A percentile compares a stretch with the other conserved stretches of the same genome.
Evolutionary conservation across 2,888 invertebrate species (phyloP).

Genomic region (Baronia brevicornis): DNA sequence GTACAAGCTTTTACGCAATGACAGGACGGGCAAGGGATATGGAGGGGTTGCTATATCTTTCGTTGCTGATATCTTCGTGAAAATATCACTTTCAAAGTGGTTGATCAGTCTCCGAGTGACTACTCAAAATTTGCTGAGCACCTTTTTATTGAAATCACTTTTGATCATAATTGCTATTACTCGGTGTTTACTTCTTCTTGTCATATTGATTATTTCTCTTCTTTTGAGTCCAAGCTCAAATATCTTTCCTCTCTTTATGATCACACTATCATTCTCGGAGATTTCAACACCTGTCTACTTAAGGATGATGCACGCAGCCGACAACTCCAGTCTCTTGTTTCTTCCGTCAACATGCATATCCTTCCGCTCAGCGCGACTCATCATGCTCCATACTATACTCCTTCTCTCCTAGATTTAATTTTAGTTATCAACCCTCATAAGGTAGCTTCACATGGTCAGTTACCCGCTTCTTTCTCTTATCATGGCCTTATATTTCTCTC

Average conservation of each 20-base stretch:
- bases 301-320: not conserved
- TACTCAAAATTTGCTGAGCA: not conserved
- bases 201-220: slow-evolving; percentile 7
- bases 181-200: slow-evolving; percentile 6
- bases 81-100: slow-evolving; percentile 3
- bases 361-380: slow-evolving; percentile 10
- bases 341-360: slow-evolving; percentile 10
- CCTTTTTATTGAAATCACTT: slow-evolving; percentile 7
- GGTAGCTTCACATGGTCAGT: slow-evolving; percentile 10
- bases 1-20: slow-evolving; percentile 6
- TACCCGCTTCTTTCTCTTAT: slow-evolving; percentile 10
- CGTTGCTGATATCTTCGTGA: slow-evolving; percentile 5
- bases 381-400: slow-evolving; percentile 8
- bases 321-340: not conserved
- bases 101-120: not conserved
- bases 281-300: too few relatives aligned
- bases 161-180: slow-evolving; percentile 1
- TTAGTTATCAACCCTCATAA: slow-evolving; percentile 2
- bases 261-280: too few relatives aligned
- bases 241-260: not conserved
- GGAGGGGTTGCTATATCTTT: slow-evolving; percentile 13
- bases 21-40: not conserved
- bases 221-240: slow-evolving; percentile 2
- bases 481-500: slow-evolving; percentile 9
- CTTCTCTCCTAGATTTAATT: slow-evolving; percentile 11